phyloP scores from a whole-genome alignment of 2,888 invertebrate species.

The Spicauda simplicius region DNA sequence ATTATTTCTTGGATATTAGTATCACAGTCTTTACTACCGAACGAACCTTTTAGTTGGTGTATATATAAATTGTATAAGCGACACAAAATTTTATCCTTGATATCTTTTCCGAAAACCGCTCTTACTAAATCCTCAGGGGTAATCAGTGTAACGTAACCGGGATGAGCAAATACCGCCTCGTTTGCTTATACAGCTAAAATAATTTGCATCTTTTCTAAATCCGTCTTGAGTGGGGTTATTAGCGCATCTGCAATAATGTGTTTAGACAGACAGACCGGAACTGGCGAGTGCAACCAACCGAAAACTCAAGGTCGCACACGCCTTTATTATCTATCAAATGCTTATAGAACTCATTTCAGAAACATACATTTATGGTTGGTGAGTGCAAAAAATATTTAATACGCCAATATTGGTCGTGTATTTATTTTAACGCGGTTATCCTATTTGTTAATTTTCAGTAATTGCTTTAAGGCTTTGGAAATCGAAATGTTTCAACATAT shows the following conservation, averaged over 20 bases:
- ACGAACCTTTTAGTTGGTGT: too few relatives aligned
- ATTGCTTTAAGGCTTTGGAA: too few relatives aligned
- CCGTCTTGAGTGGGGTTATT: constrained; percentile 49
- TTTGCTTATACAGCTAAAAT: background rate
- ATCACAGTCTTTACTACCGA: too few relatives aligned
- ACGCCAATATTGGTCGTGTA: too few relatives aligned
- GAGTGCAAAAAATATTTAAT: background rate
- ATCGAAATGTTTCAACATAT: too few relatives aligned
- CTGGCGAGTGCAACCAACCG: constrained; percentile 65
- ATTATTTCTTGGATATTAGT: too few relatives aligned
- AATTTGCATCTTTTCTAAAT: background rate
- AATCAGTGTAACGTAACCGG: background rate
- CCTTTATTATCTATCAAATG: constrained; percentile 42
- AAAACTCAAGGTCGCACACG: constrained; percentile 69
- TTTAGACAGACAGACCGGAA: constrained; percentile 64
- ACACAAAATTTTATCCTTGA: too few relatives aligned
- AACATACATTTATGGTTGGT: constrained; percentile 4
- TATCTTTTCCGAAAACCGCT: too few relatives aligned
- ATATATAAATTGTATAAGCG: too few relatives aligned
- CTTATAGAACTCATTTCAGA: constrained; percentile 2
- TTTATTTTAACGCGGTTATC: too few relatives aligned
- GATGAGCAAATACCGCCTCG: too few relatives aligned
- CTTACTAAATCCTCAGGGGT: background rate
- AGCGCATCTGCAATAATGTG: constrained; percentile 55
- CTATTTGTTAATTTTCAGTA: too few relatives aligned